Evolutionary conservation across 1,140 invertebrate species (phyloP).

Genomic region (Drosophila cardini): DNA sequence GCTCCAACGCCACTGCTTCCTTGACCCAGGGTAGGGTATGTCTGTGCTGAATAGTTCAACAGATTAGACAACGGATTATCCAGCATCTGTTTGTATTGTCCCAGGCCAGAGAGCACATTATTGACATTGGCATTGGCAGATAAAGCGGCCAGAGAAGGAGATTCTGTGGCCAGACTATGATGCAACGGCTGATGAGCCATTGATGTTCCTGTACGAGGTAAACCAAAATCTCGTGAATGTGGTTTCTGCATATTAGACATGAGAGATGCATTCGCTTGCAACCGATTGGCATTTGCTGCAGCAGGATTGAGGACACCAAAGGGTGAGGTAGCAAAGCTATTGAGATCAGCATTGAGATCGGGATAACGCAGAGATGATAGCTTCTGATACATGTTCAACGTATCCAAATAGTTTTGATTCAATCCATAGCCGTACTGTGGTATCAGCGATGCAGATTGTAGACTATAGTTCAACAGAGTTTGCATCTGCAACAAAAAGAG

Average conservation of each 20-base stretch:
- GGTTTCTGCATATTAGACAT: slow-evolving; percentile 41
- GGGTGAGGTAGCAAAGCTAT: slow-evolving; percentile 13
- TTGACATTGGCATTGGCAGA: slow-evolving; percentile 15
- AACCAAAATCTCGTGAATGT: slow-evolving; percentile 23
- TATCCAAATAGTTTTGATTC: slow-evolving; percentile 59
- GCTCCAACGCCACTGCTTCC: background rate
- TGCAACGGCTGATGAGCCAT: slow-evolving; percentile 22
- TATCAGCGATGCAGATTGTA: slow-evolving; percentile 46
- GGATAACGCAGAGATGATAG: slow-evolving; percentile 43
- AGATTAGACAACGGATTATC: slow-evolving; percentile 39
- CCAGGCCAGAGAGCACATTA: slow-evolving; percentile 34
- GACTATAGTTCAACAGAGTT: slow-evolving; percentile 57
- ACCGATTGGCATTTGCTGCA: slow-evolving; percentile 19
- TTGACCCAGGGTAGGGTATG: slow-evolving; percentile 17
- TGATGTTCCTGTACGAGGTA: slow-evolving; percentile 5
- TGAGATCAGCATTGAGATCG: slow-evolving; percentile 42
- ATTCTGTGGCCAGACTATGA: slow-evolving; percentile 18
- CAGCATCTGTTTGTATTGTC: slow-evolving; percentile 45
- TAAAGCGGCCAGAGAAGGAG: slow-evolving; percentile 10
- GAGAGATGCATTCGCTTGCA: slow-evolving; percentile 33
- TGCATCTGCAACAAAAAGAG: slow-evolving; percentile 54
- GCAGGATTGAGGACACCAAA: slow-evolving; percentile 21
- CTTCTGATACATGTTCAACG: slow-evolving; percentile 54
- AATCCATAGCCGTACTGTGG: slow-evolving; percentile 47
- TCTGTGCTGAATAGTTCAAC: slow-evolving; percentile 38